These are phyloP conservation scores for Rhingia rostrata DNA, from an alignment of 2,888 invertebrate genomes.

Conservation along the genomic window DNA sequence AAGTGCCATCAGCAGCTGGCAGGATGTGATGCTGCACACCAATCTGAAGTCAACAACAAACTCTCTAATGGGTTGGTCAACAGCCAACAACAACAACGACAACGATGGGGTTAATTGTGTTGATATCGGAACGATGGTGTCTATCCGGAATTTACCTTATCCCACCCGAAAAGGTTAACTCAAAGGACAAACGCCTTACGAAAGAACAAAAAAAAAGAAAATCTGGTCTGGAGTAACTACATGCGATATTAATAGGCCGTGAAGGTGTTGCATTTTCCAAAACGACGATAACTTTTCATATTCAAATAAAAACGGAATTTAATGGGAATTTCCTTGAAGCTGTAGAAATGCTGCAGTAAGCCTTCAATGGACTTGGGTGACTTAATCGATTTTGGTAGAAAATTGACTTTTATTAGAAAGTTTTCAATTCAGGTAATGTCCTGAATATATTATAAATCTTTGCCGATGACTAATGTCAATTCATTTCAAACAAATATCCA, in stretches of 20 bases:
- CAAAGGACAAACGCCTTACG: background rate
- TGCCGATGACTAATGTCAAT: no score
- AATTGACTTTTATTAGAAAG: no score
- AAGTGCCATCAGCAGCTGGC: conserved; percentile 20
- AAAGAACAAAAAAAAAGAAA: background rate
- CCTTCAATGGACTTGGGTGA: no score
- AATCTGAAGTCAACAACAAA: conserved; percentile 43
- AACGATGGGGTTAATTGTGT: conserved; percentile 37
- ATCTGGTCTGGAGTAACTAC: background rate
- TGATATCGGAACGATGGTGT: conserved; percentile 15
- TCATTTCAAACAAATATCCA: no score
- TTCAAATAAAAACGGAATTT: no score
- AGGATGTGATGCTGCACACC: conserved; percentile 12
- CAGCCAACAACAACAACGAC: conserved; percentile 44
- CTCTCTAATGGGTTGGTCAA: conserved; percentile 49
- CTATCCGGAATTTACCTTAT: conserved; percentile 3
- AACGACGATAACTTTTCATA: background rate
- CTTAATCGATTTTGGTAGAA: no score
- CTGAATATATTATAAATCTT: no score
- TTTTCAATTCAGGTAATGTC: no score
- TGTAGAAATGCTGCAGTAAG: no score
- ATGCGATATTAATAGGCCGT: conserved; percentile 2
- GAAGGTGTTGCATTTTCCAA: background rate
- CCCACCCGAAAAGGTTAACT: conserved; percentile 3
- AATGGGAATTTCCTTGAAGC: no score